A percentile compares a stretch with the other conserved stretches of the same genome.
These are phyloP conservation scores for Harpegnathos saltator DNA, from an alignment of 1,140 invertebrate species.

Conservation along the genomic window DNA sequence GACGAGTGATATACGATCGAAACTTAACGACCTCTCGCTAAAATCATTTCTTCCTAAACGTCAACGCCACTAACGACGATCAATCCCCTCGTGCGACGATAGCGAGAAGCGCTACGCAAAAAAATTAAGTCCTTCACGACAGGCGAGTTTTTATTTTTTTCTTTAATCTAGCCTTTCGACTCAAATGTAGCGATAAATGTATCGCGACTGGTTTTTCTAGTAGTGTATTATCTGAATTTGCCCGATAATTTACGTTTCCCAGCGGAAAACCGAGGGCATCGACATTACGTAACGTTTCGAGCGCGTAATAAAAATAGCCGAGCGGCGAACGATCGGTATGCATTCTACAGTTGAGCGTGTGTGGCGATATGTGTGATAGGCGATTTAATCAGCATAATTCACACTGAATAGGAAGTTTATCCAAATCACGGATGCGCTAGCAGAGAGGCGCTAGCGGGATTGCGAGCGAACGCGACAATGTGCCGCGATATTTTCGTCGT, in stretches of 20 bases:
- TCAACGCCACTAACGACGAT: not conserved
- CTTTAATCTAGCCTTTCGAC: not conserved
- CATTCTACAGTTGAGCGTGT: not conserved
- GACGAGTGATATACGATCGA: not conserved
- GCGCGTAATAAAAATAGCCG: not conserved
- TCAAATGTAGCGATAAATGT: not conserved
- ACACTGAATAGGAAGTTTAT: not conserved
- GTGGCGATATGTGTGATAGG: not conserved
- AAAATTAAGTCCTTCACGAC: too few relatives aligned
- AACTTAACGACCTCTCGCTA: not conserved
- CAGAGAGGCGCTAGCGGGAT: not conserved
- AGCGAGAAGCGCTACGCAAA: too few relatives aligned
- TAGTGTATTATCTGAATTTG: not conserved
- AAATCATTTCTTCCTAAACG: not conserved
- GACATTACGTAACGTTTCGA: slow-evolving; percentile 5
- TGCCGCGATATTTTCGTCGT: not conserved
- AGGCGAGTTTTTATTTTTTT: too few relatives aligned
- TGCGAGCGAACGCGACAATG: not conserved
- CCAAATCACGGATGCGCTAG: not conserved
- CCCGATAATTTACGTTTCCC: too few relatives aligned
- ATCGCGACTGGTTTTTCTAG: not conserved
- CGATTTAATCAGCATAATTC: not conserved
- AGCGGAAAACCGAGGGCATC: not conserved
- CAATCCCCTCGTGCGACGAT: too few relatives aligned
- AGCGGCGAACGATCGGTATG: not conserved